These are phyloP conservation scores for Hassar affinis DNA, from an alignment of 2,113 vertebrate species.

Conservation along the genomic window DNA sequence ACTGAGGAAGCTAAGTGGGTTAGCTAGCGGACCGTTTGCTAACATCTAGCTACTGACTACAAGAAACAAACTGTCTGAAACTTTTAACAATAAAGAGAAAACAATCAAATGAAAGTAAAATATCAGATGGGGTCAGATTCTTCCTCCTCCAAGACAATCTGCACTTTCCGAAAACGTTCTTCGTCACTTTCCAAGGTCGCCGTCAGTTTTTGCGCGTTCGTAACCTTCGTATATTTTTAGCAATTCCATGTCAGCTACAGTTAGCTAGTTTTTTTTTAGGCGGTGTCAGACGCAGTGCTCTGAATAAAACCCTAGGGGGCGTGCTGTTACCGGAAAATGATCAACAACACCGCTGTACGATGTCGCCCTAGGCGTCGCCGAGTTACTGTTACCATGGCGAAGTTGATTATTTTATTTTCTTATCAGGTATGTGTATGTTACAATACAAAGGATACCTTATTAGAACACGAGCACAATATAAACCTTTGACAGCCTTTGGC, in stretches of 20 bases:
- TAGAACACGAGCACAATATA: not conserved
- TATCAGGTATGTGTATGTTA: not conserved
- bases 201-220: constrained; percentile 28
- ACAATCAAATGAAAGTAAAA: not conserved
- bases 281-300: not conserved
- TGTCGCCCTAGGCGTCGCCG: not conserved
- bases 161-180: constrained; percentile 66
- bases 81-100: not conserved
- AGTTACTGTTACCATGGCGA: not conserved
- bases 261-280: not conserved
- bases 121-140: not conserved
- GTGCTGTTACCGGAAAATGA: not conserved
- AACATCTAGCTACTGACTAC: not conserved
- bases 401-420: not conserved
- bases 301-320: not conserved
- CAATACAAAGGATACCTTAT: not conserved
- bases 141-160: constrained; percentile 56
- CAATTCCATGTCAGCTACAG: not conserved
- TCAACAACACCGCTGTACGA: not conserved
- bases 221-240: constrained; percentile 49
- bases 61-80: not conserved
- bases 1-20: not conserved
- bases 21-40: not conserved
- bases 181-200: constrained; percentile 59
- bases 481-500: not conserved